Evolutionary conservation across 2,113 vertebrate species (phyloP), one percentile per base, ranked within the genome.

Genomic region (Syrmaticus mikado): DNA sequence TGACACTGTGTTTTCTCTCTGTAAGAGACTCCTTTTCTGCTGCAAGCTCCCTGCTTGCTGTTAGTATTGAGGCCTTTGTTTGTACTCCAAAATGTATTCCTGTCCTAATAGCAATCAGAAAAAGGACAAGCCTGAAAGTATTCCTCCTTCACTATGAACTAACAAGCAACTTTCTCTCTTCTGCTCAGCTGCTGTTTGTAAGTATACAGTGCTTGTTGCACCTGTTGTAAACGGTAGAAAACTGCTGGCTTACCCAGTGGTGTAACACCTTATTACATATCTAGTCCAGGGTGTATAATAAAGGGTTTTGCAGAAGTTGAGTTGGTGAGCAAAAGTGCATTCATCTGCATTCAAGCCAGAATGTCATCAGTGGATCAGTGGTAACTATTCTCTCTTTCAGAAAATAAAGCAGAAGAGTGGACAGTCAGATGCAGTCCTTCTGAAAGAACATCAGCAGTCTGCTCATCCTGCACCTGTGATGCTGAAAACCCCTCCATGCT

Each of bases 381-480:
- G 11, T 46, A 71, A 85, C 22, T 75, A 0, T 43, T 77, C 7
- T 58, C 61, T 92, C 38, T 92, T 96, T 67, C 97, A 99, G 99
- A 99, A 98, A 97, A 98, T 99, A 83, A 98, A 98, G 70, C 93
- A 80, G 28, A 98, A 97, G 19, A 98, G 97, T 2, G 94, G 97
- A 71, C 96, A 97, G 87, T 46, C 97, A 88, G 73, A 97, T 97
- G 86, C 77, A 82, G 11, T 97, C 94, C 53, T 95, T 32, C 95
- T 94, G 87, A 97, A 98, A 95, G 98, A 98, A 15, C 94, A 90
- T 57, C 93, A 97, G 38, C 97, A 85, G 83, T 66, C 95, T 61
- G 85, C 87, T 84, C 97, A 5, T 45, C 97, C 98, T 32, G 84
- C 79, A 20, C 98, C 98, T 1, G 81, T 98, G 22, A 97, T 97